Conservation (phyloP, 1,140 invertebrate species). For the Neoseiulus cucumeris region DNA sequence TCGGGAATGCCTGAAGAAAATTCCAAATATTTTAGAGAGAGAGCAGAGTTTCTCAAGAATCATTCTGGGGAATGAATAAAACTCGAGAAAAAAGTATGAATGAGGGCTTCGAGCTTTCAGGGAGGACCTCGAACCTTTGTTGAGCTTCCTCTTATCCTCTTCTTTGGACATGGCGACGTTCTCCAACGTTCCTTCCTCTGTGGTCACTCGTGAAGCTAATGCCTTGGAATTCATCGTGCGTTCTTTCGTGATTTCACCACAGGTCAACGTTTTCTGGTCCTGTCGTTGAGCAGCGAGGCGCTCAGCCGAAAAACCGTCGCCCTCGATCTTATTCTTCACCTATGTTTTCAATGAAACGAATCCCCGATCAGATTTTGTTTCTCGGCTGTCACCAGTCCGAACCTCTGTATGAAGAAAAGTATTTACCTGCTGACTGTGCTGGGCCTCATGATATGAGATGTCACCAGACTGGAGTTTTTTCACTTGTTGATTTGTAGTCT, state of each 20-base stretch:
- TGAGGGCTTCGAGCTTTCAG: conserved; percentile 45
- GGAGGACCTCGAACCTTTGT: conserved; percentile 34
- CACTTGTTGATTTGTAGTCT: conserved; percentile 52
- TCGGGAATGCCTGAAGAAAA: conserved; percentile 14
- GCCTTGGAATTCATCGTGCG: neutral
- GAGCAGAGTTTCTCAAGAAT: conserved; percentile 19
- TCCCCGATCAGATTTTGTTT: neutral
- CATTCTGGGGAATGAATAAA: conserved; percentile 36
- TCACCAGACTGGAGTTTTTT: conserved; percentile 54
- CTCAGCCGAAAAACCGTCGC: conserved; percentile 51
- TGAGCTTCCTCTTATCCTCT: conserved; percentile 58
- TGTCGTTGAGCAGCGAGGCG: conserved; percentile 41
- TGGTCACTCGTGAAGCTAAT: neutral
- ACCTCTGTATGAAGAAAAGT: neutral
- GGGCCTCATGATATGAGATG: conserved; percentile 50
- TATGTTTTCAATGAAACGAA: conserved; percentile 20
- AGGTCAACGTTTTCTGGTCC: conserved; percentile 26
- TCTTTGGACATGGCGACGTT: conserved; percentile 55
- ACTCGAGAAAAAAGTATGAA: conserved; percentile 53
- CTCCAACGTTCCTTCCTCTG: neutral
- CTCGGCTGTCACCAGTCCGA: neutral
- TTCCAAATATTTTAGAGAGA: conserved; percentile 38
- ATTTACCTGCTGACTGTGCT: neutral
- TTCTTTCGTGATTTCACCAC: neutral
- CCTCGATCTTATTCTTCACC: conserved; percentile 41